Base-by-base conservation (phyloP, 2,113 vertebrate species). In the Casuarius casuarius region DNA sequence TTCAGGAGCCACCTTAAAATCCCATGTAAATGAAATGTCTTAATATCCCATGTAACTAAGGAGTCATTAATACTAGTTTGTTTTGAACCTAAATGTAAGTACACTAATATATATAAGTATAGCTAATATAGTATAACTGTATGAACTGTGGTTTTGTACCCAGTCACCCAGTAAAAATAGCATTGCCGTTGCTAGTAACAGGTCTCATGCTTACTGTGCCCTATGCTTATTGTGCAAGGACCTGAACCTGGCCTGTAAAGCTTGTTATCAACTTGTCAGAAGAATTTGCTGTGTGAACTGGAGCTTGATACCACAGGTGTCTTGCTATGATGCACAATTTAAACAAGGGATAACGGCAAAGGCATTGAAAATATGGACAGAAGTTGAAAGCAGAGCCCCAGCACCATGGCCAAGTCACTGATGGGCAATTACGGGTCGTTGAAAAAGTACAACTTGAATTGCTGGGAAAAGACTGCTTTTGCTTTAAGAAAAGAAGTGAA, bases 361-460 rank as follows among this genome's bases (percentile, higher is more conserved):
- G 2, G 2, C 12, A 44, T 76, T 65, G 35, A 28, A 86, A 82
- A 33, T 52, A 40, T n/a, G 20, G 16, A 14, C 29, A 82, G 11
- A 71, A 49, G 15, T 52, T 46, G 28, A 65, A 89, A 70, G 29
- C 70, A 49, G 29, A 71, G 6, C 23, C 5, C 40, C 21, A 87
- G 72, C 66, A 1, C 13, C 9, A 10, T 22, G 28, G 40, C 29
- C 52, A 71, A 72, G 46, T 77, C 13, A 59, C 38, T 54, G 25
- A 48, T 52, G 7, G 51, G 33, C 4, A 31, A 31, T 46, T 71
- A 49, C 25, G 21, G 7, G 6, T 35, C 16, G 35, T 22, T 38
- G 12, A 54, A 77, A 46, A 38, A 15, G 16, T 9, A 49, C 19
- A 71, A 26, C 8, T 15, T 29, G 0, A 0, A 46, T 8, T 48